Evolutionary conservation across 23 tunicate genomes (phyloP).

Genomic region (Oikopleura vanhoeffeni): DNA sequence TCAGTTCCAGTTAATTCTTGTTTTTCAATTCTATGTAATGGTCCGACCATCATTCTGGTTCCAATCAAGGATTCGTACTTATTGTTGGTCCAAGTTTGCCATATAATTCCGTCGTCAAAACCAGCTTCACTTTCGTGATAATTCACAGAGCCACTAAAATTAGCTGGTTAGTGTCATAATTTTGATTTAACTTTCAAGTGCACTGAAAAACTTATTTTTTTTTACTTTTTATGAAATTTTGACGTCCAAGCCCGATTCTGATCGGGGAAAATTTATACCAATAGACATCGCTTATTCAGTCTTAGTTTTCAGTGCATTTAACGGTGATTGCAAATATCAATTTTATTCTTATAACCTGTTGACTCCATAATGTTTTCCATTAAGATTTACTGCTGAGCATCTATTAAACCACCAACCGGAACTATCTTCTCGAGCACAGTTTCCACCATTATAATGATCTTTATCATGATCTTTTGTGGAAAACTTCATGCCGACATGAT

Average conservation of each 20-base stretch:
- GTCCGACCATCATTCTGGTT: background rate
- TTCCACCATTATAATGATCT: background rate
- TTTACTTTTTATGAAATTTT: no score
- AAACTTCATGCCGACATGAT: background rate
- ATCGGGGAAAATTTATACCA: no score
- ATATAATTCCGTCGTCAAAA: slow-evolving; percentile 4
- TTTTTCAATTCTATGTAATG: background rate
- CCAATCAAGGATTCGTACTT: background rate
- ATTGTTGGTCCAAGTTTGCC: background rate
- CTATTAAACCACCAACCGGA: slow-evolving; percentile 14
- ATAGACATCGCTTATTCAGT: no score
- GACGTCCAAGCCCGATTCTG: no score
- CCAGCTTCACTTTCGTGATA: background rate
- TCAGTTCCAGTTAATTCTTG: background rate
- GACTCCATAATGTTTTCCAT: slow-evolving; percentile 9
- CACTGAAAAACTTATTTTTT: no score
- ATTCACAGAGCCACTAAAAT: background rate
- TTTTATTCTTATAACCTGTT: no score
- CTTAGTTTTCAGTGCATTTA: no score
- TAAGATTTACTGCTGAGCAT: background rate
- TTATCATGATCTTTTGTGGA: slow-evolving; percentile 7
- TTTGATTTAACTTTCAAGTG: no score
- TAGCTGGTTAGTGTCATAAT: no score
- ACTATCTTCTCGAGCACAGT: slow-evolving; percentile 1
- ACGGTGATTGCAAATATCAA: no score